Evolutionary conservation across 2,888 invertebrate genomes (phyloP), one percentile per base, ranked within the genome.

Genomic region (Drosophila kuntzei): DNA sequence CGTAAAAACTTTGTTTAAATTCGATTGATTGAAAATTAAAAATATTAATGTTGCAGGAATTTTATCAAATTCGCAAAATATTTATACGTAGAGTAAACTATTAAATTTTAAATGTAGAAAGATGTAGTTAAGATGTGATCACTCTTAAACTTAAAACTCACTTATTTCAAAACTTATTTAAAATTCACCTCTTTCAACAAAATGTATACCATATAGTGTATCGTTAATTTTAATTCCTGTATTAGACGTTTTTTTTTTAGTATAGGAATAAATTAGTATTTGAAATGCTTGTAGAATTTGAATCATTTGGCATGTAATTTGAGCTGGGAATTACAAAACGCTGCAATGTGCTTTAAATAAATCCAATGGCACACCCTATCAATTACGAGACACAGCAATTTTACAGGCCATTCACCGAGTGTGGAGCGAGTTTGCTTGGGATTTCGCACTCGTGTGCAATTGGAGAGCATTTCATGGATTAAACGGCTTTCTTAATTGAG

Each of bases 401-500:
- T 75, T 61, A 74, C 74, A 67, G 78, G 57, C 75, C 55, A 65
- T 46, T 59, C 63, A 41, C n/a, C 39, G 36, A 27, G 44, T 16
- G 16, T 16, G 46, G 29, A 9, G 5, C 11, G 20, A 22, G 44
- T 34, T 55, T 51, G 29, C 34, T 32, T 41, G 64, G 49, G 29
- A 54, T 57, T 57, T 46, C 57, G 64, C 44, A 59, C 27, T 60
- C 50, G 51, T 63, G 65, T 73, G 70, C 66, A 69, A 65, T 74
- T 70, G 63, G 54, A 79, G 74, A 79, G 68, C 76, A 74, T 77
- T 75, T 83, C 79, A 72, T 76, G 84, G 89, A 87, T 85, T 85
- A 79, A 89, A 77, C 60, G 81, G 84, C 71, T 89, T 84, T 79
- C 89, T 85, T 85, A 85, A 85, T 85, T 89, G 89, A 87, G 87